phyloP scores from a whole-genome alignment of 2,113 vertebrate genomes.

The Uropsilus gracilis region DNA sequence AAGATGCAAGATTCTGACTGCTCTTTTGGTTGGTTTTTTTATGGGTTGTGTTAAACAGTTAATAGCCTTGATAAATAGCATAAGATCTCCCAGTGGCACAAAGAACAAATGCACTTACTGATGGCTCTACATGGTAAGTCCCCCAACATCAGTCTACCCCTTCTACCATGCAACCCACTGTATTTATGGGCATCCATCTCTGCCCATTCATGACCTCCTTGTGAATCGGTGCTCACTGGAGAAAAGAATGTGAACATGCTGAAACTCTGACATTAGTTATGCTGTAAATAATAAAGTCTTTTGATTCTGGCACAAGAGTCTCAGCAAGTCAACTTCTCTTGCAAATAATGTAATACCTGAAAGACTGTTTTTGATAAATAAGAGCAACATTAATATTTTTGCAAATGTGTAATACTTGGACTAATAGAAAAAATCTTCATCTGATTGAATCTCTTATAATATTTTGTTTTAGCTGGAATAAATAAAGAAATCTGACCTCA shows the following conservation, averaged over 20 bases:
- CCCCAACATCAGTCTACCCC: neutral
- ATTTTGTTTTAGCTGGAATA: neutral
- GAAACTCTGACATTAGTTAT: neutral
- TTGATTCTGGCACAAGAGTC: neutral
- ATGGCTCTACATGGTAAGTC: neutral
- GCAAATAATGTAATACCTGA: neutral
- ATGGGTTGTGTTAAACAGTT: neutral
- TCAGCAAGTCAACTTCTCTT: neutral
- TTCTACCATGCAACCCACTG: neutral
- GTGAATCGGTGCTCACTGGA: neutral
- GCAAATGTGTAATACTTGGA: neutral
- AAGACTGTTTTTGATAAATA: neutral
- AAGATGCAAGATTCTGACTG: neutral
- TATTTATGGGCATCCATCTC: neutral
- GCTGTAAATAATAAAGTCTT: neutral
- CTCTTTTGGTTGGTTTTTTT: neutral
- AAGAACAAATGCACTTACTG: neutral
- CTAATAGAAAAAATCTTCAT: neutral
- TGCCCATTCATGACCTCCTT: neutral
- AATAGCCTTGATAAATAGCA: neutral
- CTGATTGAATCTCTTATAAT: neutral
- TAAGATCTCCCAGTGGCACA: neutral
- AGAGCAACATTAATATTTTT: neutral
- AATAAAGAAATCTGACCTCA: neutral
- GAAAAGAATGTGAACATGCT: neutral